Evolutionary conservation across 2,888 invertebrate species (phyloP).

Genomic region (Luperina testacea): DNA sequence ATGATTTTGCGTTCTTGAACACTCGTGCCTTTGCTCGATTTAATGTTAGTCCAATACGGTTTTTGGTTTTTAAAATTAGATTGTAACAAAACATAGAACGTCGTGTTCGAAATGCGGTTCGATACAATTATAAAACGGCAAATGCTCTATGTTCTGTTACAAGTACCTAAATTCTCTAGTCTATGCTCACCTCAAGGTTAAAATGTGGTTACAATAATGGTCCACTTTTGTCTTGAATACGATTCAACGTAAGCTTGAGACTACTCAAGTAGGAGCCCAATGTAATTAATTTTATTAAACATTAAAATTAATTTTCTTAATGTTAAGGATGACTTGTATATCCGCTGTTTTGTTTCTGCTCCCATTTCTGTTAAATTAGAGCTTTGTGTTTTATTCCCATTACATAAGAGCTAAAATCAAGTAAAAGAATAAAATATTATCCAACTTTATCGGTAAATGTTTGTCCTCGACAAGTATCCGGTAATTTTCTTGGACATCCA

Average conservation of each 20-base stretch:
- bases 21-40: neutral
- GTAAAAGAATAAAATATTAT: neutral
- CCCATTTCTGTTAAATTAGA: neutral
- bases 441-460: neutral
- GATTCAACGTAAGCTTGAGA: neutral
- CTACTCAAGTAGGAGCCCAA: neutral
- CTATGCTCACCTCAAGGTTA: neutral
- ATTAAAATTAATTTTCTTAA: neutral
- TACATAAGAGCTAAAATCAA: neutral
- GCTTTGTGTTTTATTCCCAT: neutral
- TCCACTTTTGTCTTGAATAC: neutral
- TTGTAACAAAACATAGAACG: neutral
- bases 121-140: neutral
- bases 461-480: neutral
- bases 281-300: neutral
- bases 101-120: neutral
- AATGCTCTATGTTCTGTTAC: neutral
- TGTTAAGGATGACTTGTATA: neutral
- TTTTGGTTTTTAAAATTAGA: neutral
- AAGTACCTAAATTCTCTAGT: no score
- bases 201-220: neutral
- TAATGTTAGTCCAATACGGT: neutral
- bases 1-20: neutral
- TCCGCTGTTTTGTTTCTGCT: neutral
- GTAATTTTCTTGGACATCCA: slow-evolving; percentile 16